Conservation (phyloP, 2,888 invertebrate genomes). For the Drosophila incognita region DNA sequence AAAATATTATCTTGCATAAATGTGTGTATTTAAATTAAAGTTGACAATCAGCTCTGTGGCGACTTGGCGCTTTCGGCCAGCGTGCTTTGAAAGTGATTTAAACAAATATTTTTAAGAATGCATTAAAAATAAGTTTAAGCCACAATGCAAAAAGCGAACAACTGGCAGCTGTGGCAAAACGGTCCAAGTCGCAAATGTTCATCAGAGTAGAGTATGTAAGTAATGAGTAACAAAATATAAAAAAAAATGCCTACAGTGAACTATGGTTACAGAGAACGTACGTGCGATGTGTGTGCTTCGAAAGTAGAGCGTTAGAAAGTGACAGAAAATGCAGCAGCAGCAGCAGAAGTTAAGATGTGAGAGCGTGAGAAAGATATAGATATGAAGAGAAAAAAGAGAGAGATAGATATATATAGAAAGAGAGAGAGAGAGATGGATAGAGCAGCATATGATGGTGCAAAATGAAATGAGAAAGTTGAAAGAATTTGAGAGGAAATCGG, state of each 20-base stretch:
- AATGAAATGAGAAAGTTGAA: constrained; percentile 70
- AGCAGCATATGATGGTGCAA: constrained; percentile 44
- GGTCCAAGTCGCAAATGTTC: constrained; percentile 52
- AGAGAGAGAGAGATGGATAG: constrained; percentile 26
- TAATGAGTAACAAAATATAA: constrained; percentile 39
- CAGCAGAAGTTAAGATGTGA: constrained; percentile 27
- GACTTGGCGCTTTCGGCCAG: constrained; percentile 53
- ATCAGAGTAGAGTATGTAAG: constrained; percentile 35
- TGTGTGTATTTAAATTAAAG: constrained; percentile 54
- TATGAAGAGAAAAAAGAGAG: constrained; percentile 22
- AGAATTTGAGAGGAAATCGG: constrained; percentile 54
- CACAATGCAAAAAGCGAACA: constrained; percentile 40
- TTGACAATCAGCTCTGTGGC: constrained; percentile 51
- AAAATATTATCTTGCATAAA: constrained; percentile 21
- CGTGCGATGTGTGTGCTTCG: constrained; percentile 46
- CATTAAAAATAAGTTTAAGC: constrained; percentile 73
- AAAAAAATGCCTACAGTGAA: constrained; percentile 66
- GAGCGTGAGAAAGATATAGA: constrained; percentile 53
- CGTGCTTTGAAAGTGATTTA: constrained; percentile 57
- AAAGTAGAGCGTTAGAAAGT: constrained; percentile 72
- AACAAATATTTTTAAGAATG: constrained; percentile 72
- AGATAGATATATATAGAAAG: not conserved
- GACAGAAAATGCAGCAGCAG: constrained; percentile 59
- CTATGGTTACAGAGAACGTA: constrained; percentile 62
- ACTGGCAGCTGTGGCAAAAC: constrained; percentile 40